Conservation (phyloP, 2,113 vertebrate species). For the Polyodon spathula region DNA sequence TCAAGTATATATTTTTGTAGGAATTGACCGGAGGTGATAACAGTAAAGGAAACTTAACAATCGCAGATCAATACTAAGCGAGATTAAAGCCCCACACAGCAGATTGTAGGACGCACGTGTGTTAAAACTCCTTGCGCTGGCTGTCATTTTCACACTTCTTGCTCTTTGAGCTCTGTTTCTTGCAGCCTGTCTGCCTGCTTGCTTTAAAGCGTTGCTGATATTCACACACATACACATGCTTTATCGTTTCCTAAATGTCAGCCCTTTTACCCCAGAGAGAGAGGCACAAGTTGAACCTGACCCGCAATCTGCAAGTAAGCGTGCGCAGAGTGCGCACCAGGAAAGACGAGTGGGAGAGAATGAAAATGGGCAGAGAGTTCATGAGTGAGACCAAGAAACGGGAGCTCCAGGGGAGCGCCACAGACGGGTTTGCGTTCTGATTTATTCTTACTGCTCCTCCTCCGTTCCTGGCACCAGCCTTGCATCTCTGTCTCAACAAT, state of each 20-base stretch:
- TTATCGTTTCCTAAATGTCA: constrained; percentile 5
- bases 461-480: constrained; percentile 33
- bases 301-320: constrained; percentile 57
- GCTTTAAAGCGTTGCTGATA: too few relatives aligned
- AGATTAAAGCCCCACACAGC: too few relatives aligned
- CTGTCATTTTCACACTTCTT: too few relatives aligned
- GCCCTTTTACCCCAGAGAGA: constrained; percentile 53
- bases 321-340: constrained; percentile 66
- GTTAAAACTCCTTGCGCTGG: too few relatives aligned
- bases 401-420: constrained; percentile 53
- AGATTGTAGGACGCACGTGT: too few relatives aligned
- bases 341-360: constrained; percentile 68
- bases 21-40: too few relatives aligned
- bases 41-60: too few relatives aligned
- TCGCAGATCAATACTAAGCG: too few relatives aligned
- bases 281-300: constrained; percentile 66
- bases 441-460: constrained; percentile 40
- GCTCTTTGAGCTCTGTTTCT: too few relatives aligned
- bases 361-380: constrained; percentile 72
- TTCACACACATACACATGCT: too few relatives aligned
- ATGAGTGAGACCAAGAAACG: constrained; percentile 58
- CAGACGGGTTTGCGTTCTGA: constrained; percentile 57
- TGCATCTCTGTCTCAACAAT: constrained; percentile 31
- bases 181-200: too few relatives aligned
- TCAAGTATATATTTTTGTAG: too few relatives aligned